Percentiles rank a stretch among this genome's conserved stretches.
Conservation (phyloP, 2,888 invertebrate genomes). For the Netelia melanura region DNA sequence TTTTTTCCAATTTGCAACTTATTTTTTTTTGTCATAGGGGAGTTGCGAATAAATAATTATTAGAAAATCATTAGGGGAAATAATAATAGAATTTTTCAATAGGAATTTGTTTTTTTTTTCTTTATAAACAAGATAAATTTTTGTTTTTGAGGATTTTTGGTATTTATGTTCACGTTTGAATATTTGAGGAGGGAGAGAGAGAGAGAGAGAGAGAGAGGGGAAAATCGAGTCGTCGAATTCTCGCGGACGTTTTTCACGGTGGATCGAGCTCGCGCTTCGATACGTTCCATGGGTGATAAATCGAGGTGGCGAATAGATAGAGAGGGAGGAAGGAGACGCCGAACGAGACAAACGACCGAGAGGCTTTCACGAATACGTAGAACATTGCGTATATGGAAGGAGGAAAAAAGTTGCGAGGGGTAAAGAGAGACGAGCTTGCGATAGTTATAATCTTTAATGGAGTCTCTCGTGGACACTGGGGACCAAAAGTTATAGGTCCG, state of each 20-base stretch:
- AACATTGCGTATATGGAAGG: background rate
- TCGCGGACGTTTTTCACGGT: constrained; percentile 13
- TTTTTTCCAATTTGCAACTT: background rate
- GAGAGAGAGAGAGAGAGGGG: too few species aligned
- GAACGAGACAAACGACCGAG: constrained; percentile 60
- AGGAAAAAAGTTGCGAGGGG: constrained; percentile 42
- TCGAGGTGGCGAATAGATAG: constrained; percentile 36
- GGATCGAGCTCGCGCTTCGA: constrained; percentile 1
- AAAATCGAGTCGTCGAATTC: background rate
- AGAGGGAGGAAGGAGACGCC: constrained; percentile 27
- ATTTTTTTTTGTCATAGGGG: background rate
- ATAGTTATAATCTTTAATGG: constrained; percentile 83
- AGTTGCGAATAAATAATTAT: background rate
- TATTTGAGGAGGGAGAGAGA: too few species aligned
- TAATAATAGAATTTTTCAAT: too few species aligned
- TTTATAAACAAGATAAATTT: too few species aligned
- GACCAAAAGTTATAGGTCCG: constrained; percentile 79
- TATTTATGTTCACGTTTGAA: too few species aligned
- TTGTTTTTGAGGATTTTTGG: too few species aligned
- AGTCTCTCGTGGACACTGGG: constrained; percentile 77
- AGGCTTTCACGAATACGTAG: constrained; percentile 14
- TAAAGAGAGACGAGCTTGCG: constrained; percentile 56
- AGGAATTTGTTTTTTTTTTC: too few species aligned
- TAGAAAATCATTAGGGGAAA: too few species aligned
- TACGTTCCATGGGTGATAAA: constrained; percentile 22